Evolutionary conservation across 2,113 vertebrate genomes (phyloP).

Genomic region (Saimiri boliviensis): DNA sequence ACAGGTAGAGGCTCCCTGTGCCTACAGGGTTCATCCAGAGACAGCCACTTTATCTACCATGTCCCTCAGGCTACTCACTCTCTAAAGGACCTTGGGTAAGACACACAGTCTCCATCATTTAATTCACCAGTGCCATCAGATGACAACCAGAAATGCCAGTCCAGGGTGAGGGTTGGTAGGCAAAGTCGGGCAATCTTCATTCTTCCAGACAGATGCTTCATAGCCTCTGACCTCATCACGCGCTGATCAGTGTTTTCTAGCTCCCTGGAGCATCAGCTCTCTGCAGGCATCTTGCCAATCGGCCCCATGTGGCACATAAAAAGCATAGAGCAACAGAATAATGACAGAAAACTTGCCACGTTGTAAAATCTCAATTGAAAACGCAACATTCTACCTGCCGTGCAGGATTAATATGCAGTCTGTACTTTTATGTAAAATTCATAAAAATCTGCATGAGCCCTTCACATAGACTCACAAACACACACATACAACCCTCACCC

Average conservation of each 20-base stretch:
- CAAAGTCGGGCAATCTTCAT: not conserved
- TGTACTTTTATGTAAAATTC: not conserved
- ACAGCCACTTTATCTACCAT: accelerated
- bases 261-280: not conserved
- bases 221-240: accelerated
- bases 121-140: not conserved
- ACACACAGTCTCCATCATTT: not conserved
- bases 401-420: not conserved
- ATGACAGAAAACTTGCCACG: not conserved
- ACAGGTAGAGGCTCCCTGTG: not conserved
- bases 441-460: not conserved
- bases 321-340: not conserved
- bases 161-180: not conserved
- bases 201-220: not conserved
- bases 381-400: not conserved
- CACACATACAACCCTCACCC: not conserved
- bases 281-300: not conserved
- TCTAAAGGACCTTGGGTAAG: not conserved
- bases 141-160: not conserved
- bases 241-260: not conserved
- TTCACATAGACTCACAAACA: not conserved
- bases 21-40: no score
- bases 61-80: not conserved
- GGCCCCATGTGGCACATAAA: not conserved
- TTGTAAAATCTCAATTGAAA: not conserved